phyloP scores from a whole-genome alignment of 2,888 invertebrate species.

The Anticlea derivata region DNA sequence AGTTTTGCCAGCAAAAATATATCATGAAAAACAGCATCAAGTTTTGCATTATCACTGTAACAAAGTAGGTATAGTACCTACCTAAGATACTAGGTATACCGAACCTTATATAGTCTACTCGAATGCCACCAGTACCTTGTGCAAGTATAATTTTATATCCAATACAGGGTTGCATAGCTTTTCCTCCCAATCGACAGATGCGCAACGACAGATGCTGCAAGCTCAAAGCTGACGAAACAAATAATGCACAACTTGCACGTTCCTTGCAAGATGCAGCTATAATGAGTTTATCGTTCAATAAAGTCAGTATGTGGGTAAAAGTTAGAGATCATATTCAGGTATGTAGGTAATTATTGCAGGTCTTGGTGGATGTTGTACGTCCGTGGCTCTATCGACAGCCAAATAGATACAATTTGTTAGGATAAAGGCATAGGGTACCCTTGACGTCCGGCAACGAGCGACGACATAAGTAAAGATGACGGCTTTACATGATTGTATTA shows the following conservation, averaged over 20 bases:
- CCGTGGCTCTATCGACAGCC: background rate
- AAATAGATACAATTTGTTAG: background rate
- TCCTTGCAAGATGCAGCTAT: constrained; percentile 15
- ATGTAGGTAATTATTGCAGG: background rate
- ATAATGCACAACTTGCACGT: constrained; percentile 30
- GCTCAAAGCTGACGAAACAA: constrained; percentile 38
- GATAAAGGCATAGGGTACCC: no score
- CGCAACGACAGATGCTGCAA: constrained; percentile 51
- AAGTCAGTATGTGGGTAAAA: constrained; percentile 66
- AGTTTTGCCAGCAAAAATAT: constrained; percentile 18
- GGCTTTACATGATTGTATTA: no score
- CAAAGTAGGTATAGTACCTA: background rate
- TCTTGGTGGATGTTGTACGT: constrained; percentile 1
- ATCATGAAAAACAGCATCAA: no score
- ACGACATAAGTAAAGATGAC: no score
- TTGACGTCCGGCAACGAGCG: no score
- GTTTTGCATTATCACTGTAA: no score
- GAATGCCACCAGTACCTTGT: constrained; percentile 8
- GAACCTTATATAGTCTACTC: background rate
- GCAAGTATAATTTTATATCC: constrained; percentile 26
- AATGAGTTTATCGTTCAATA: constrained; percentile 37
- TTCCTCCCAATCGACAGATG: constrained; percentile 49
- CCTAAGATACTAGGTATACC: background rate
- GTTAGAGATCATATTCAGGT: constrained; percentile 32
- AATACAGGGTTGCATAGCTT: constrained; percentile 33